phyloP scores from a whole-genome alignment of 2,888 invertebrate genomes.

The Eupithecia inturbata region DNA sequence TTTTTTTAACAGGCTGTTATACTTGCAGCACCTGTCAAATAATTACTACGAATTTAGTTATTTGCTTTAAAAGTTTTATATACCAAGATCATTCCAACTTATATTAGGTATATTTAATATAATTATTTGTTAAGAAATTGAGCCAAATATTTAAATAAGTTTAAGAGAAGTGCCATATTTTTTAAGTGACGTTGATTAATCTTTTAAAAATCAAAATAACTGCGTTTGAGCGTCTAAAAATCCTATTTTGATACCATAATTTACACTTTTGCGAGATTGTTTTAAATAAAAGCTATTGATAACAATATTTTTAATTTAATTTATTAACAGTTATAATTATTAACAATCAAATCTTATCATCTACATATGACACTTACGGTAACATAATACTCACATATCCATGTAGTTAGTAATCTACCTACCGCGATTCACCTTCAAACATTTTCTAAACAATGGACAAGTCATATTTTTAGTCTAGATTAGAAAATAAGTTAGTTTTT shows the following conservation, averaged over 20 bases:
- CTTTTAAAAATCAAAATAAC: background rate
- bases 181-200: background rate
- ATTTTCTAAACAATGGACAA: background rate
- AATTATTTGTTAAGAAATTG: background rate
- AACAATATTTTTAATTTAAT: conserved; percentile 9
- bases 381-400: conserved; percentile 39
- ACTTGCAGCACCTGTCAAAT: background rate
- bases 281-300: conserved; percentile 5
- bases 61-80: background rate
- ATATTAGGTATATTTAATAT: background rate
- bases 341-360: conserved; percentile 49
- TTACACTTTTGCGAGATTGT: background rate
- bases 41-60: background rate
- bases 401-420: background rate
- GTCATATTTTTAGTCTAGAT: background rate
- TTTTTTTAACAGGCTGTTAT: background rate
- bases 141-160: background rate
- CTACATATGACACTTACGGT: conserved; percentile 65
- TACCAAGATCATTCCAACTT: background rate
- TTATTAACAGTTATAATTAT: conserved; percentile 10
- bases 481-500: conserved; percentile 7
- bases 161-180: background rate
- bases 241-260: background rate
- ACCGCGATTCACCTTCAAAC: conserved; percentile 11
- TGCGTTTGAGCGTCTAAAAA: background rate